Conservation (phyloP, 1,140 invertebrate genomes). For the Campoletis sonorensis region DNA sequence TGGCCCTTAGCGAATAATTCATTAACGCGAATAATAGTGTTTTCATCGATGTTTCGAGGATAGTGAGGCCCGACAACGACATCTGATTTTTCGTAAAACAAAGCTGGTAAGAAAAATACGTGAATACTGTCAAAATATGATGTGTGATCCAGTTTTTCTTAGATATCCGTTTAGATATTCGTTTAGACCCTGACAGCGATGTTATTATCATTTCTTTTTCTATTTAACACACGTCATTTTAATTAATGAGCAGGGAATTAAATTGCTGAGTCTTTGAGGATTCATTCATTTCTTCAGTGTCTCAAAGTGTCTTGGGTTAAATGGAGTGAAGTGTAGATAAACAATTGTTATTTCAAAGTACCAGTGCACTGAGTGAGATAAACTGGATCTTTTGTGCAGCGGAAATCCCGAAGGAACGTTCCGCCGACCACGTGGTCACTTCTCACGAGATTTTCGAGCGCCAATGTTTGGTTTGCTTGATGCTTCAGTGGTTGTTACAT, state of each 20-base stretch:
- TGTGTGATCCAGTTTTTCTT: too few relatives aligned
- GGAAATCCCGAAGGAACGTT: not conserved
- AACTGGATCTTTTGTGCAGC: not conserved
- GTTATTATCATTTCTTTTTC: too few relatives aligned
- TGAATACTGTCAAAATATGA: not conserved
- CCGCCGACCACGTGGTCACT: not conserved
- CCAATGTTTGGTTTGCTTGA: not conserved
- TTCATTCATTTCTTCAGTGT: not conserved
- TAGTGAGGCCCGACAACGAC: not conserved
- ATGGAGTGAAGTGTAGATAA: not conserved
- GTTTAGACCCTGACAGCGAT: too few relatives aligned
- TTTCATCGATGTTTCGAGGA: not conserved
- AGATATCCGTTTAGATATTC: too few relatives aligned
- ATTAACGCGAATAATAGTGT: not conserved
- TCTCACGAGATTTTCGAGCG: not conserved
- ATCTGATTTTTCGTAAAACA: not conserved
- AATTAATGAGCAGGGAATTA: too few relatives aligned
- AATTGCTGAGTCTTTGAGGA: not conserved
- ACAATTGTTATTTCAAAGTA: not conserved
- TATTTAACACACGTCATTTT: too few relatives aligned
- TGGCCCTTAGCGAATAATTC: not conserved
- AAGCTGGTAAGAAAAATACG: slow-evolving; percentile 19
- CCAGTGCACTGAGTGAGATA: not conserved
- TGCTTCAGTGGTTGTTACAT: not conserved
- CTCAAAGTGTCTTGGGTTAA: not conserved